Evolutionary conservation across 2,888 invertebrate species (phyloP).

Genomic region (Urechis unicinctus): DNA sequence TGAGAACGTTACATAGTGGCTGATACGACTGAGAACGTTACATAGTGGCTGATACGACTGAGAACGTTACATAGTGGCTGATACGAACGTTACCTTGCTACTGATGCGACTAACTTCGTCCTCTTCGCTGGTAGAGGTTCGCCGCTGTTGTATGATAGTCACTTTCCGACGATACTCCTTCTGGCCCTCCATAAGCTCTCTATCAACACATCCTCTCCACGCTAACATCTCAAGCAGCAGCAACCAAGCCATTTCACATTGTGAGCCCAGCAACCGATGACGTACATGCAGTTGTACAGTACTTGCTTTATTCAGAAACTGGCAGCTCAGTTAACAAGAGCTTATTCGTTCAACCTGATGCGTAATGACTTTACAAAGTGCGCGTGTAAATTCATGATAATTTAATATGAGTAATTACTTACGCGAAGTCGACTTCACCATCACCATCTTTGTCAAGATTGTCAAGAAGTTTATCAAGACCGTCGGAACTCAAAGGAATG

Average conservation of each 20-base stretch:
- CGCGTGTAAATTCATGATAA: too few relatives aligned
- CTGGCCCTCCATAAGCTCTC: constrained; percentile 2
- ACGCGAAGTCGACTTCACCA: constrained; percentile 2
- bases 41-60: not conserved
- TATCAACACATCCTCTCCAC: not conserved
- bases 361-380: too few relatives aligned
- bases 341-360: too few relatives aligned
- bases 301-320: too few relatives aligned
- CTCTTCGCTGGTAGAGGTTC: not conserved
- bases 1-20: too few relatives aligned
- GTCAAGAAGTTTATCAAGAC: not conserved
- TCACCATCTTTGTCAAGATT: not conserved
- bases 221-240: not conserved
- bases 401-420: too few relatives aligned
- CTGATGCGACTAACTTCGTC: not conserved
- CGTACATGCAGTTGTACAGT: too few relatives aligned
- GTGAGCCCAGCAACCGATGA: too few relatives aligned
- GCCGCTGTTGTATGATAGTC: not conserved
- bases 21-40: too few relatives aligned
- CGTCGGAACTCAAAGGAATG: not conserved
- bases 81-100: not conserved
- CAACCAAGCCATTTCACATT: not conserved
- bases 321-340: too few relatives aligned
- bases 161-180: constrained; percentile 1
- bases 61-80: not conserved